Evolutionary conservation across 2,113 vertebrate species (phyloP).

Genomic region (Empidonax alnorum): DNA sequence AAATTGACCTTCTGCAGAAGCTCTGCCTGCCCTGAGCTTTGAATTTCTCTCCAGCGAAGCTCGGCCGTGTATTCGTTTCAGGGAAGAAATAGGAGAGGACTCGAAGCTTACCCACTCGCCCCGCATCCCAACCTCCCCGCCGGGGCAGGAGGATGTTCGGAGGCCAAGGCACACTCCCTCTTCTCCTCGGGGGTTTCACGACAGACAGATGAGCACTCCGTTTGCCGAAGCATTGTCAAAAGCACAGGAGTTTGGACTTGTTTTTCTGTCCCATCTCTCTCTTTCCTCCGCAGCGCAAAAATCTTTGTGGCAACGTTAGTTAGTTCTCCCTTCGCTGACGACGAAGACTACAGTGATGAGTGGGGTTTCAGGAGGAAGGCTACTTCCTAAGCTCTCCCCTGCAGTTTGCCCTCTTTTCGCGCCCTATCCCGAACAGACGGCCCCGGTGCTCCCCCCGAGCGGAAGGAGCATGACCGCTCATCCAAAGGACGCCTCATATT

Average conservation of each 20-base stretch:
- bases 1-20: not conserved
- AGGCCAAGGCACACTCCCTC: not conserved
- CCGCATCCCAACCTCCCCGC: not conserved
- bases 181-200: not conserved
- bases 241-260: not conserved
- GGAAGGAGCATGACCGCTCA: not conserved
- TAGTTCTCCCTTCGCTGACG: not conserved
- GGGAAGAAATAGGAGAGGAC: not conserved
- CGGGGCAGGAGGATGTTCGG: too few relatives aligned
- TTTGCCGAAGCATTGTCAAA: not conserved
- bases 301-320: not conserved
- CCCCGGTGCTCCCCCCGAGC: too few relatives aligned
- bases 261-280: not conserved
- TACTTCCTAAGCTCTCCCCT: not conserved
- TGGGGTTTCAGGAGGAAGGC: not conserved
- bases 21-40: not conserved
- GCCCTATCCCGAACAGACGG: not conserved
- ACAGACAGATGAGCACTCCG: not conserved
- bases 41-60: not conserved
- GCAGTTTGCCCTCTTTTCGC: not conserved
- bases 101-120: not conserved
- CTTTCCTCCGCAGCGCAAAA: not conserved
- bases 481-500: not conserved
- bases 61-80: conserved; percentile 40
- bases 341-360: not conserved